Conservation (phyloP, 2,888 invertebrate genomes). For the Rhagium mordax region DNA sequence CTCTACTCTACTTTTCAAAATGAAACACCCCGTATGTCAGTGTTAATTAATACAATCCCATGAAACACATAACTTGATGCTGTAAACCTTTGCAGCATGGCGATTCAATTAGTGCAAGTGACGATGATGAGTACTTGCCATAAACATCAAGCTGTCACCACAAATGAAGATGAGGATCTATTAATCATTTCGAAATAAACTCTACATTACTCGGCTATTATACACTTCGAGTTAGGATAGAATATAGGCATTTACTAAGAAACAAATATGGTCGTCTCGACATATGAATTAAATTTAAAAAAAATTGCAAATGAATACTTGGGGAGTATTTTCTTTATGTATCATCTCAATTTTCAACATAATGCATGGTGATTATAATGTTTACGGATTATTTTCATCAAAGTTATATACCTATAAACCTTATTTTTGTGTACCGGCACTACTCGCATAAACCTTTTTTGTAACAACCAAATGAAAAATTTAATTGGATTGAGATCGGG, state of each 20-base stretch:
- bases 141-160: slow-evolving; percentile 26
- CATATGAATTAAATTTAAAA: neutral
- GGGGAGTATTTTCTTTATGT: no score
- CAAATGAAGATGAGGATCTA: slow-evolving; percentile 16
- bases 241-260: neutral
- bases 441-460: no score
- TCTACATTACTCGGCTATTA: neutral
- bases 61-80: slow-evolving; percentile 17
- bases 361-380: no score
- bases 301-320: no score
- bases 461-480: no score
- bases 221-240: neutral
- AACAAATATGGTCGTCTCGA: neutral
- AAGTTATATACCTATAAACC: no score
- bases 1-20: neutral
- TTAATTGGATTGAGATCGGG: no score
- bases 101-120: slow-evolving; percentile 33
- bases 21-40: neutral
- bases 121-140: slow-evolving; percentile 25
- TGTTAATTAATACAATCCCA: slow-evolving; percentile 11
- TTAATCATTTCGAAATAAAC: slow-evolving; percentile 29
- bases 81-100: slow-evolving; percentile 15
- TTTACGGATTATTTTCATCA: no score
- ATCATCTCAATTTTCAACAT: no score
- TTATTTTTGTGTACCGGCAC: no score